Evolutionary conservation across 2,113 vertebrate genomes (phyloP).

Genomic region (Pituophis catenifer): DNA sequence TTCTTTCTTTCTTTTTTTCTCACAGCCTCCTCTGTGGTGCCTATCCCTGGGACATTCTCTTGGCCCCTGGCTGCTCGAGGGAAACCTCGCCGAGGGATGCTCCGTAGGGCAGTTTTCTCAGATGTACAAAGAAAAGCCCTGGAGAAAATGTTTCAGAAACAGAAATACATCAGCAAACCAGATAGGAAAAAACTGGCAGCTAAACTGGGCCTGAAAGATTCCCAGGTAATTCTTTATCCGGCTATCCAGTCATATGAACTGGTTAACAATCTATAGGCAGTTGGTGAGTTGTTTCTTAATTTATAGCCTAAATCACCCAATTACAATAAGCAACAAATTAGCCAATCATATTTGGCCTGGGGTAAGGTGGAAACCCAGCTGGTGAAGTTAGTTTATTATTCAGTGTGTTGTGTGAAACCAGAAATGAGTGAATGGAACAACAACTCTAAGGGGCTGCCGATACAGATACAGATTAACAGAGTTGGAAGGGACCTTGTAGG

Average conservation of each 20-base stretch:
- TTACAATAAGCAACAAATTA: neutral
- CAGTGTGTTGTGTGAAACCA: neutral
- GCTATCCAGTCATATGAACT: neutral
- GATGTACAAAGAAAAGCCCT: conserved; percentile 94
- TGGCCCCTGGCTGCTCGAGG: conserved; percentile 89
- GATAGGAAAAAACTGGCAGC: conserved; percentile 92
- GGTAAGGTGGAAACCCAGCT: neutral
- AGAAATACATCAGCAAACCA: conserved; percentile 99
- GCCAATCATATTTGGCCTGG: neutral
- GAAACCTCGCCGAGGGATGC: conserved; percentile 93
- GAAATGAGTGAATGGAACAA: neutral
- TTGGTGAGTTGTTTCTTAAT: neutral
- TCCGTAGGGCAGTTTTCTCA: conserved; percentile 92
- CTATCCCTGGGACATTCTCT: conserved; percentile 93
- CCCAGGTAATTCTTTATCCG: conserved; percentile 76
- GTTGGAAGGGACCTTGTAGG: too few species aligned
- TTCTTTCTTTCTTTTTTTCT: neutral
- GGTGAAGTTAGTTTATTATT: neutral
- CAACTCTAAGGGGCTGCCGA: neutral
- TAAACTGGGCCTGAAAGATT: conserved; percentile 94
- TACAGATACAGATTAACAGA: too few species aligned
- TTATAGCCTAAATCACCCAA: neutral
- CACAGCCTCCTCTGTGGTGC: conserved; percentile 83
- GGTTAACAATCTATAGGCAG: neutral
- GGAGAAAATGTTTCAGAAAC: conserved; percentile 98